A percentile compares a stretch with the other conserved stretches of the same genome.
These are phyloP conservation scores for Drosophila cyrtoloma DNA, from an alignment of 2,888 invertebrate genomes.

Conservation along the genomic window DNA sequence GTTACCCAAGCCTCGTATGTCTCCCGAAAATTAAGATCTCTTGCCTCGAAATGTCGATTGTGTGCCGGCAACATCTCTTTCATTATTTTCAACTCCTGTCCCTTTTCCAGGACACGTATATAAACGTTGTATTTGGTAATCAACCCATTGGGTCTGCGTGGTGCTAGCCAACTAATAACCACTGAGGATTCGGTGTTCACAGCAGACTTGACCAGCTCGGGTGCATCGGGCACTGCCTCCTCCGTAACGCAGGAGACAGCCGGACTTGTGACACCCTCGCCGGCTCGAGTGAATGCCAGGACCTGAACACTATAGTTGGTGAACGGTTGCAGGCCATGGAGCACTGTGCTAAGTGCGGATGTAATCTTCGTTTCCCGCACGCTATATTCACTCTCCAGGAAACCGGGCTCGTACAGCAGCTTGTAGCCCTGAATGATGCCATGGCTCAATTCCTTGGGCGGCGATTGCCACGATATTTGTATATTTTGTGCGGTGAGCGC, in stretches of 20 bases:
- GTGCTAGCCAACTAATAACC: constrained; percentile 89
- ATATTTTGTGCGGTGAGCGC: constrained; percentile 90
- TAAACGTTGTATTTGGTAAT: constrained; percentile 88
- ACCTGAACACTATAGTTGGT: constrained; percentile 89
- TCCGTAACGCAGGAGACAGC: constrained; percentile 87
- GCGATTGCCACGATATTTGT: constrained; percentile 90
- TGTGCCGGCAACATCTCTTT: constrained; percentile 86
- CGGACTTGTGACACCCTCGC: constrained; percentile 87
- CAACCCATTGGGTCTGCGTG: constrained; percentile 88
- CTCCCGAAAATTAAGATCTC: constrained; percentile 86
- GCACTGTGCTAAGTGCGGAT: constrained; percentile 86
- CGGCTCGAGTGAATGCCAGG: constrained; percentile 88
- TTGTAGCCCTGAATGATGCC: constrained; percentile 92
- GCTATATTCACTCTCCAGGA: constrained; percentile 82
- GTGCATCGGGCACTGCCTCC: constrained; percentile 88
- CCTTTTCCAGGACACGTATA: constrained; percentile 86
- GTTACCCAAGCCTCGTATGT: constrained; percentile 88
- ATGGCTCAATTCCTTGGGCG: constrained; percentile 88
- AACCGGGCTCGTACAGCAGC: constrained; percentile 88
- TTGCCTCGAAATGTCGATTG: constrained; percentile 86
- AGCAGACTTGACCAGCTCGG: constrained; percentile 88
- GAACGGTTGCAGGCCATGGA: constrained; percentile 87
- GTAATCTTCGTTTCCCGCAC: constrained; percentile 86
- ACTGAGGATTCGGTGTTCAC: constrained; percentile 87
- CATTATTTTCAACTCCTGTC: constrained; percentile 86